phyloP scores from a whole-genome alignment of 1,140 invertebrate genomes.

The Brachionus rotundiformis region DNA sequence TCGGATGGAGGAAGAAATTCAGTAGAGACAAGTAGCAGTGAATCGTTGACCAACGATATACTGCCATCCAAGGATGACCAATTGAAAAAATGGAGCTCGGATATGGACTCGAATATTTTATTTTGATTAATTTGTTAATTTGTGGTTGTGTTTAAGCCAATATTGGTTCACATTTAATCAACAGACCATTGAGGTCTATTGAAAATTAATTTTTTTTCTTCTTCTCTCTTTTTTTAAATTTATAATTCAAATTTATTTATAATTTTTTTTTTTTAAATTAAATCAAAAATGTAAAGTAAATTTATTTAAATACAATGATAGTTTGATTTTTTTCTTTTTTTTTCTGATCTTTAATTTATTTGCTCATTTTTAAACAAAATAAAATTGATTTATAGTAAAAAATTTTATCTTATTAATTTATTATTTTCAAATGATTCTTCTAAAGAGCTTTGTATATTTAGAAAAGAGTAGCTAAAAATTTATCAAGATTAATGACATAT shows the following conservation, averaged over 20 bases:
- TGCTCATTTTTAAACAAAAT: not conserved
- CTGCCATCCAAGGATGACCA: conserved; percentile 32
- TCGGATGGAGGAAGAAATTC: not conserved
- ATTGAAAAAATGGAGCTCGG: conserved; percentile 43
- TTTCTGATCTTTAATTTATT: not conserved
- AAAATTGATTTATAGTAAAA: not conserved
- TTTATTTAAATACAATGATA: not conserved
- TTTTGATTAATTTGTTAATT: conserved; percentile 26
- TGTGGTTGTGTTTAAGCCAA: not conserved
- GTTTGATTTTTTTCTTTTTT: not conserved
- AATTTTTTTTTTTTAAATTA: not conserved
- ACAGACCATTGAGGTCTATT: not conserved
- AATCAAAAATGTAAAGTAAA: conserved; percentile 1
- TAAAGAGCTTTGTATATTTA: too few species aligned
- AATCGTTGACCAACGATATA: conserved; percentile 47
- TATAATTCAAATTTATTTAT: not conserved
- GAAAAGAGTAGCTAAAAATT: too few species aligned
- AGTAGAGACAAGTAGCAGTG: conserved; percentile 1
- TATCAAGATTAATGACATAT: too few species aligned
- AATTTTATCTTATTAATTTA: not conserved
- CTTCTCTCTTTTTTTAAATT: not conserved
- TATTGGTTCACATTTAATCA: too few species aligned
- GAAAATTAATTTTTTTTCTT: conserved; percentile 23
- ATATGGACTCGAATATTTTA: conserved; percentile 50
- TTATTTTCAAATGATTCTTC: too few species aligned